Base-by-base conservation (phyloP, 2,888 invertebrate species). In the Gnatocerus cornutus region DNA sequence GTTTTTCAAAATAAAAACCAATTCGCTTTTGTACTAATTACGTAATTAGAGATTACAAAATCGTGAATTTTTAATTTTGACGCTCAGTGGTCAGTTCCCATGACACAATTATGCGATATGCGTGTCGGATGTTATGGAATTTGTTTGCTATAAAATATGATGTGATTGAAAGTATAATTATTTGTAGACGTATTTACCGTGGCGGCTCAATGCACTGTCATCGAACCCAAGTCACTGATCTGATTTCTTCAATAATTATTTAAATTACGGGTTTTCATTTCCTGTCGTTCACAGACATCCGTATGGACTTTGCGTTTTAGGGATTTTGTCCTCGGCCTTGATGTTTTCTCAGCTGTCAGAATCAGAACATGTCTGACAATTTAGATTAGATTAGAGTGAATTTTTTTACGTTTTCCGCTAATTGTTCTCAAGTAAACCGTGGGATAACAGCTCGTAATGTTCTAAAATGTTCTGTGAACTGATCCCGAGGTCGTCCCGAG, bases 281-380 rank as follows among this genome's bases (percentile, higher is more conserved):
- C 9, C n/a, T n/a, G 33, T 21, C 21, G 33, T 4, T n/a, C 7
- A 1, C 7, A 1, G 9, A 4, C 33, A 4, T 7, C 7, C 5
- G 21, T 64, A 53, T 53, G 53, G 27, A 12, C 16, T 27, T 27
- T 53, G 43, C 10, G 0, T 7, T 6, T 37, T 53, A 33, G 14
- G 41, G 30, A 33, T 13, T 4, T 1, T 12, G 50, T 21, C 21
- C 41, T 14, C 50, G 52, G 46, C 67, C 53, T 63, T 50, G 61
- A 33, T 75, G 73, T 76, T 75, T 75, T 74, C 71, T 74, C 73
- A 74, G 74, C 76, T 77, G 74, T 75, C 76, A 76, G 68, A 71
- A 74, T 65, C 76, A 76, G 68, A 71, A 74, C 63, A 72, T 74
- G 73, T 74, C 71, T 64, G 73, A 75, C 69, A 74, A 74, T 78